These are phyloP conservation scores for Dasypolia templi DNA, from an alignment of 2,888 invertebrate species.

Conservation along the genomic window DNA sequence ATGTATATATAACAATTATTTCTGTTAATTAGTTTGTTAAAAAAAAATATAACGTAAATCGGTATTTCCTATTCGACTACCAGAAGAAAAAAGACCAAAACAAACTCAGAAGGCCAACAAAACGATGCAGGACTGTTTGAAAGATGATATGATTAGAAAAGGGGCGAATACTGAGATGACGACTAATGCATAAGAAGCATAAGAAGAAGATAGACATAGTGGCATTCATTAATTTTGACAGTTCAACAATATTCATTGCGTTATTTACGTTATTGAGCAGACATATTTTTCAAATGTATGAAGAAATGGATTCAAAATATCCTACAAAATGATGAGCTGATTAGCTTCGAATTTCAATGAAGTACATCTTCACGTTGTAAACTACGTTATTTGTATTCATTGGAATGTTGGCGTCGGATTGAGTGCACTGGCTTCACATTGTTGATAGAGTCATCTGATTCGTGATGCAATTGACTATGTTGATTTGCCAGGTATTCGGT, in stretches of 20 bases:
- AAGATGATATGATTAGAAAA: background rate
- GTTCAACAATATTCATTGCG: no score
- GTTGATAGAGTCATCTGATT: background rate
- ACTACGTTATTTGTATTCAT: slow-evolving; percentile 22
- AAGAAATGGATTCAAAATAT: no score
- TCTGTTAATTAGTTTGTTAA: no score
- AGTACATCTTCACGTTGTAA: background rate
- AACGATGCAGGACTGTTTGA: background rate
- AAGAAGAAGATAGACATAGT: no score
- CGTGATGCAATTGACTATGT: slow-evolving; percentile 29
- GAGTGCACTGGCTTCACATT: slow-evolving; percentile 4
- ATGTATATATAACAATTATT: no score
- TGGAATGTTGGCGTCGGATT: slow-evolving; percentile 13
- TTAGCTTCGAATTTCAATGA: no score
- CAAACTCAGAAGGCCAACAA: background rate
- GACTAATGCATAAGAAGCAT: background rate
- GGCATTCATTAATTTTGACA: no score
- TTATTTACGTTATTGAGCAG: no score
- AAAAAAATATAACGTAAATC: no score
- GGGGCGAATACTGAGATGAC: background rate
- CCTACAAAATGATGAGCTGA: no score
- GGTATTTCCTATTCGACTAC: background rate
- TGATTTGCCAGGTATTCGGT: background rate
- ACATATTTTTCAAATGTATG: no score
- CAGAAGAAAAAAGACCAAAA: background rate